Conservation (phyloP, 2,113 vertebrate species). For the Todiramphus chloris region DNA sequence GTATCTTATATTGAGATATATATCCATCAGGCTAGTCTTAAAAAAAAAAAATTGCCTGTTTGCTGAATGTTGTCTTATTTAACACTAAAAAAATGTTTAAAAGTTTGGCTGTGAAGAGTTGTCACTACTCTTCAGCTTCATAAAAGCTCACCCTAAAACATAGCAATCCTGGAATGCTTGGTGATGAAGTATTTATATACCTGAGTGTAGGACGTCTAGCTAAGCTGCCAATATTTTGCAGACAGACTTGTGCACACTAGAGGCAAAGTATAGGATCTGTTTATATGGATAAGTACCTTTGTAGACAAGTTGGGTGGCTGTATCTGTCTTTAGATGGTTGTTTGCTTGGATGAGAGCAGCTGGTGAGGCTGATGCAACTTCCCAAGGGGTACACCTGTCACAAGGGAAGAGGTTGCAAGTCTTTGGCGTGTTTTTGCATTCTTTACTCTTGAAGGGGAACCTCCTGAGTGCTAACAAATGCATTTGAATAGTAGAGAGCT, state of each 20-base stretch:
- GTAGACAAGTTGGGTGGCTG: background rate
- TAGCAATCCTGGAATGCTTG: background rate
- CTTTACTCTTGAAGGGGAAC: background rate
- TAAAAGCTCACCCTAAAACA: background rate
- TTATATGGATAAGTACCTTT: background rate
- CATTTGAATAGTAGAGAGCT: background rate
- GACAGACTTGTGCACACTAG: too few species aligned
- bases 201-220: background rate
- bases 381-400: background rate
- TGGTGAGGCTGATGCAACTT: background rate
- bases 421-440: background rate
- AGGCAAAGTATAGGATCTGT: background rate
- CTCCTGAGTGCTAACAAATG: background rate
- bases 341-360: background rate
- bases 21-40: background rate
- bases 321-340: background rate
- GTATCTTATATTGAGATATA: background rate
- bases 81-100: background rate
- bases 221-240: background rate
- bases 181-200: background rate
- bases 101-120: background rate
- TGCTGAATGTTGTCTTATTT: background rate
- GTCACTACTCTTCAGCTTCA: background rate
- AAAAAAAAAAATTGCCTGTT: background rate
- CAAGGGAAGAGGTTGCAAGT: background rate